Percentiles rank a stretch among this genome's conserved stretches.
phyloP scores from a whole-genome alignment of 2,797 vertebrate species.

The Urosaurus nigricauda region DNA sequence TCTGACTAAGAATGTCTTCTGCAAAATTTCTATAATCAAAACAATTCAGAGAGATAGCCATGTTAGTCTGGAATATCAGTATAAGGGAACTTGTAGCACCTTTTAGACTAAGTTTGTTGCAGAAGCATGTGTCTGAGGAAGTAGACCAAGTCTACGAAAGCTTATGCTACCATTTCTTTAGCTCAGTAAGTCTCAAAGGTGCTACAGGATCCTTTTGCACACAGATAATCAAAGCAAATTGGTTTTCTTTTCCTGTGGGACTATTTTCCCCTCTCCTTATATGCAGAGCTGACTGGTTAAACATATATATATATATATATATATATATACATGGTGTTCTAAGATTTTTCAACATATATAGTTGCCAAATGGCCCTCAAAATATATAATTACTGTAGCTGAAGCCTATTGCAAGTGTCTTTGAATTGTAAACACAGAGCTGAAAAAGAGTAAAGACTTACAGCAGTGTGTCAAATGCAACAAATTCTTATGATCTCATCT shows the following conservation, averaged over 20 bases:
- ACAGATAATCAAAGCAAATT: not conserved
- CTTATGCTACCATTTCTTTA: no score
- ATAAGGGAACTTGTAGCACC: no score
- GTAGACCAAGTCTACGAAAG: no score
- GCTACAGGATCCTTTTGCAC: no score
- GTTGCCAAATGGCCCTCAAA: not conserved
- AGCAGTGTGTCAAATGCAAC: not conserved
- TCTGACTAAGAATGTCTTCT: not conserved
- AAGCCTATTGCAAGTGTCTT: not conserved
- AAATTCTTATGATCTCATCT: not conserved
- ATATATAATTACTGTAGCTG: not conserved
- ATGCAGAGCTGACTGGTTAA: not conserved
- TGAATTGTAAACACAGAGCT: not conserved
- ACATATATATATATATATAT: no score
- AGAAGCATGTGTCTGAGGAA: no score
- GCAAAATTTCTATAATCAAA: constrained; percentile 14
- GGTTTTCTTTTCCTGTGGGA: not conserved
- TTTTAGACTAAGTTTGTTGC: no score
- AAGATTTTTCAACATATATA: not conserved
- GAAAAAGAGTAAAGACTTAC: not conserved
- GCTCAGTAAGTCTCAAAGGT: no score
- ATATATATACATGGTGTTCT: no score
- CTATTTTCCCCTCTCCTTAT: not conserved
- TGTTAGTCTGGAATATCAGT: no score
- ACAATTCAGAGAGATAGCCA: no score